These are phyloP conservation scores for Chymomyza procnemis DNA, from an alignment of 2,888 invertebrate species.

Conservation along the genomic window DNA sequence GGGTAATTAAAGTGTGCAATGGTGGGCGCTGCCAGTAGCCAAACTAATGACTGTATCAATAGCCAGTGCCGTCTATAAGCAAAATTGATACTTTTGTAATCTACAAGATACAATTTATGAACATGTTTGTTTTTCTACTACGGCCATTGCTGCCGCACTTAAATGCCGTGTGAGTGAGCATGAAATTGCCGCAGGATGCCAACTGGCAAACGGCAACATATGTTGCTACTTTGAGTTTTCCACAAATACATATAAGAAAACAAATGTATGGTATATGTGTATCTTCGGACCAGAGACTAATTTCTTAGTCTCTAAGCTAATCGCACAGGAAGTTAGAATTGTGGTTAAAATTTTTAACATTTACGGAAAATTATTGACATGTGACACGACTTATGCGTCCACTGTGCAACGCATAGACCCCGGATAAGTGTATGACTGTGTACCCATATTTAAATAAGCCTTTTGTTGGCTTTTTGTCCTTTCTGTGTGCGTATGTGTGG, in stretches of 20 bases:
- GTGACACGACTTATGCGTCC: constrained; percentile 61
- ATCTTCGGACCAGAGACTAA: background rate
- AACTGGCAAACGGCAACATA: constrained; percentile 31
- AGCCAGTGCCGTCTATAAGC: background rate
- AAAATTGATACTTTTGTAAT: background rate
- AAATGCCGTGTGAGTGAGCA: constrained; percentile 56
- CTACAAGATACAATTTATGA: constrained; percentile 37
- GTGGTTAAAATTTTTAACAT: background rate
- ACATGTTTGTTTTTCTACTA: constrained; percentile 38
- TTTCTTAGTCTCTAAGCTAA: background rate
- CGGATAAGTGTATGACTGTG: background rate
- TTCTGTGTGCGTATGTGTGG: constrained; percentile 23
- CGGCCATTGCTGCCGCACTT: constrained; percentile 1
- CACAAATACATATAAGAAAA: constrained; percentile 11
- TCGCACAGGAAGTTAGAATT: constrained; percentile 2
- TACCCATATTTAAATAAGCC: constrained; percentile 61
- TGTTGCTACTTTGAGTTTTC: constrained; percentile 42
- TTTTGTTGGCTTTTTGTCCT: constrained; percentile 47
- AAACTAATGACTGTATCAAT: constrained; percentile 68
- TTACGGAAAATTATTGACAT: constrained; percentile 57
- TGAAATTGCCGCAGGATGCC: constrained; percentile 48
- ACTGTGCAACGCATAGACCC: background rate
- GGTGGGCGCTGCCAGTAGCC: constrained; percentile 26
- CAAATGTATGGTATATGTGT: too few species aligned
- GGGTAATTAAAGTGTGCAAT: constrained; percentile 44